Percentiles rank a stretch among this genome's conserved stretches.
These are phyloP conservation scores for Bedellia somnulentella DNA, from an alignment of 2,888 invertebrate species.

Conservation along the genomic window DNA sequence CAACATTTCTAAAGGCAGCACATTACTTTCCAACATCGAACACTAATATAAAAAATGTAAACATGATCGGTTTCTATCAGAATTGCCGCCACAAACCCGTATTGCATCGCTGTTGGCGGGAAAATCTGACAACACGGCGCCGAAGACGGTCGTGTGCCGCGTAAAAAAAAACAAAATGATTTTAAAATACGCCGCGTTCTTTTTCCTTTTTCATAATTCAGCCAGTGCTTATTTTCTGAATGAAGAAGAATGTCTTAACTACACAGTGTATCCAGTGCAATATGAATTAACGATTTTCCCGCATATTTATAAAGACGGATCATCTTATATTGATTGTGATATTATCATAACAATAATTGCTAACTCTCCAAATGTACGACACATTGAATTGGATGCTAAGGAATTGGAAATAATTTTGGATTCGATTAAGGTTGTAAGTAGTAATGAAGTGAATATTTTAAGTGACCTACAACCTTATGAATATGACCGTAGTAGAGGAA, in stretches of 20 bases:
- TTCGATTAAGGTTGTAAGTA: conserved; percentile 23
- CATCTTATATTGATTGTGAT: conserved; percentile 35
- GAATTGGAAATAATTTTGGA: conserved; percentile 25
- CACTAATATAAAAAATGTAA: too few species aligned
- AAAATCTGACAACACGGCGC: conserved; percentile 23
- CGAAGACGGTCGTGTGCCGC: conserved; percentile 23
- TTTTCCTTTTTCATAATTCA: conserved; percentile 18
- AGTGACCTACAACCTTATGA: conserved; percentile 30
- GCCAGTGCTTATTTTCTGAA: conserved; percentile 21
- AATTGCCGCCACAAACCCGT: too few species aligned
- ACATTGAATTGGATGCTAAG: conserved; percentile 35
- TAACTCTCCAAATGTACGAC: conserved; percentile 28
- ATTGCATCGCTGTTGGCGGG: conserved; percentile 14
- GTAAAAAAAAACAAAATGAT: conserved; percentile 12
- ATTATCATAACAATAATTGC: conserved; percentile 38
- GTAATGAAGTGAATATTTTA: conserved; percentile 26
- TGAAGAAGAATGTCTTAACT: conserved; percentile 47
- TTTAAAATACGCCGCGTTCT: conserved; percentile 6
- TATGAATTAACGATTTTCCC: conserved; percentile 39
- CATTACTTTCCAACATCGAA: too few species aligned
- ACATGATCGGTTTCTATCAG: too few species aligned
- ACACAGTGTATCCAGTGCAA: conserved; percentile 46
- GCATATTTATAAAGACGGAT: conserved; percentile 20
- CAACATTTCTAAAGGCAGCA: too few species aligned
- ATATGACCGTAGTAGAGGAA: conserved; percentile 22